These are phyloP conservation scores for Akabosia matsudoensis DNA, from an alignment of 1,140 invertebrate species.

Conservation along the genomic window DNA sequence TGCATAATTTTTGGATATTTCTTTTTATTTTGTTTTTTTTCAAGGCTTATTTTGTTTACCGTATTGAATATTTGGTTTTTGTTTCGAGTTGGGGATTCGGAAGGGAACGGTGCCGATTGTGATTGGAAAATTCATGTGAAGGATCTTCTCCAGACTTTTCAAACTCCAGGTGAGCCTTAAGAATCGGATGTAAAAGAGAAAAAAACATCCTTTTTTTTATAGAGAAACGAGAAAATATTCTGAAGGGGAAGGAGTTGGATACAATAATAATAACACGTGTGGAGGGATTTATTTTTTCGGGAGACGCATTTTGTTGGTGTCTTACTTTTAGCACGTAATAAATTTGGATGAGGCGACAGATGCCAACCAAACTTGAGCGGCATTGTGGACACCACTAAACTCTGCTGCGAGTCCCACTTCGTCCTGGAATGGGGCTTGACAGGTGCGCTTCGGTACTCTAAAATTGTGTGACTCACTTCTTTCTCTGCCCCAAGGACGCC, in stretches of 20 bases:
- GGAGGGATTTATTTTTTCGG: background rate
- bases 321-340: constrained; percentile 73
- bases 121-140: constrained; percentile 74
- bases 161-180: constrained; percentile 66
- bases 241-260: background rate
- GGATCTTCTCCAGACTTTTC: constrained; percentile 69
- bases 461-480: constrained; percentile 66
- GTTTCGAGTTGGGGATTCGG: constrained; percentile 68
- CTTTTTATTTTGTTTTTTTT: constrained; percentile 27
- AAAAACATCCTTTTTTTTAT: no score
- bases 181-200: constrained; percentile 33
- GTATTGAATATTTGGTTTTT: constrained; percentile 66
- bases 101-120: constrained; percentile 77
- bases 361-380: constrained; percentile 69
- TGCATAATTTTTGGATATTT: background rate
- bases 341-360: constrained; percentile 73
- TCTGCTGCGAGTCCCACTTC: constrained; percentile 66
- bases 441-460: constrained; percentile 67
- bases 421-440: constrained; percentile 61
- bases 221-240: background rate
- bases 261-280: background rate
- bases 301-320: background rate
- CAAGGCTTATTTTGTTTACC: constrained; percentile 55
- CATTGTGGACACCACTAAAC: constrained; percentile 71
- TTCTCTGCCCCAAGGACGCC: constrained; percentile 72